Evolutionary conservation across 1,140 invertebrate species (phyloP).

Genomic region (Drosophila simulans): DNA sequence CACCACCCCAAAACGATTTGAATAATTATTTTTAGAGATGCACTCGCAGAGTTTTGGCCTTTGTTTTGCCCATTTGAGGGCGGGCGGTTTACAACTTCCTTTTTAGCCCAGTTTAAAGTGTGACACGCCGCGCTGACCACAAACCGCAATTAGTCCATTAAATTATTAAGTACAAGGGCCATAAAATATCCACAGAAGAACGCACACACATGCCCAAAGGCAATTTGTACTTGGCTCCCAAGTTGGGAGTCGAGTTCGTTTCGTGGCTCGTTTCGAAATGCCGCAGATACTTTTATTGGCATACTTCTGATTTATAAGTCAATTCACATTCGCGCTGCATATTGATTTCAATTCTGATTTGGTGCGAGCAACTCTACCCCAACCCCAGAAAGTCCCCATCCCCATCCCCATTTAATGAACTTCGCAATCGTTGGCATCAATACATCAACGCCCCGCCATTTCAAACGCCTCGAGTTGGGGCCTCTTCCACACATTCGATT

Average conservation of each 20-base stretch:
- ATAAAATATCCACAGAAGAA: constrained; percentile 38
- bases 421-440: constrained; percentile 60
- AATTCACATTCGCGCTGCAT: constrained; percentile 70
- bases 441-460: constrained; percentile 70
- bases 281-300: constrained; percentile 69
- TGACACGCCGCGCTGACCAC: constrained; percentile 42
- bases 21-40: constrained; percentile 34
- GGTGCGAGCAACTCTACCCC: constrained; percentile 25
- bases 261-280: constrained; percentile 14
- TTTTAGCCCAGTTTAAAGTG: constrained; percentile 58
- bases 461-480: constrained; percentile 14
- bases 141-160: constrained; percentile 74
- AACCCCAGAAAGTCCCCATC: constrained; percentile 4
- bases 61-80: constrained; percentile 22
- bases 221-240: constrained; percentile 34
- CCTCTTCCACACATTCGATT: constrained; percentile 11
- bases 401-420: constrained; percentile 4
- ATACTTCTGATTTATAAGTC: constrained; percentile 67
- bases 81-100: constrained; percentile 52
- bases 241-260: constrained; percentile 32
- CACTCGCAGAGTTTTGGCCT: constrained; percentile 7
- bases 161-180: constrained; percentile 73
- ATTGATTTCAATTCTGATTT: constrained; percentile 65
- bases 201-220: constrained; percentile 23
- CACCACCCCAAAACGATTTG: constrained; percentile 8